Evolutionary conservation across 2,113 vertebrate genomes (phyloP).

Genomic region (Microtus pennsylvanicus): DNA sequence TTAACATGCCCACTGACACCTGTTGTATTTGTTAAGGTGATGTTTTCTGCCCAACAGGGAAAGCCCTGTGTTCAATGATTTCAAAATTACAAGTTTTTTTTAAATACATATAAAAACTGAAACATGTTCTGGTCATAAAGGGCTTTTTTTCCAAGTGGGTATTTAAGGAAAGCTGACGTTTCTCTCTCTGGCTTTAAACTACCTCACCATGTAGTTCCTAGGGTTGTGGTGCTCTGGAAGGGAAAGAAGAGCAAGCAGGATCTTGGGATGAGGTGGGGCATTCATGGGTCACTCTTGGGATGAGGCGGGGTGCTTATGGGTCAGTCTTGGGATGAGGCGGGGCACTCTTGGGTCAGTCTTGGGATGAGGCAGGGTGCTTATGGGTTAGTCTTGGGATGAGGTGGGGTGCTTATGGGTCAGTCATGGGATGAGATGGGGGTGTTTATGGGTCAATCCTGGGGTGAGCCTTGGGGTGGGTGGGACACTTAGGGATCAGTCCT

Average conservation of each 20-base stretch:
- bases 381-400: neutral
- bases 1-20: neutral
- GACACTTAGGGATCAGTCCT: neutral
- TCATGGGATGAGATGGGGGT: neutral
- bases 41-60: neutral
- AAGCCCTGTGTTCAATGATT: neutral
- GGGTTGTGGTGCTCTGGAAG: neutral
- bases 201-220: neutral
- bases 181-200: neutral
- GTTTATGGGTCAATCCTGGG: rapidly evolving
- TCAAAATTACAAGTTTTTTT: neutral
- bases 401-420: rapidly evolving
- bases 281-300: neutral
- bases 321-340: neutral
- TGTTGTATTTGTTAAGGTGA: neutral
- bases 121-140: neutral
- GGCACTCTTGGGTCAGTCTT: neutral
- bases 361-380: neutral
- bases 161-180: neutral
- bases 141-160: neutral
- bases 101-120: neutral
- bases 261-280: rapidly evolving
- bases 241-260: too few species aligned
- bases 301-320: neutral
- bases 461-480: neutral